These are phyloP conservation scores for Eupithecia subfuscata DNA, from an alignment of 2,888 invertebrate genomes.

Conservation along the genomic window DNA sequence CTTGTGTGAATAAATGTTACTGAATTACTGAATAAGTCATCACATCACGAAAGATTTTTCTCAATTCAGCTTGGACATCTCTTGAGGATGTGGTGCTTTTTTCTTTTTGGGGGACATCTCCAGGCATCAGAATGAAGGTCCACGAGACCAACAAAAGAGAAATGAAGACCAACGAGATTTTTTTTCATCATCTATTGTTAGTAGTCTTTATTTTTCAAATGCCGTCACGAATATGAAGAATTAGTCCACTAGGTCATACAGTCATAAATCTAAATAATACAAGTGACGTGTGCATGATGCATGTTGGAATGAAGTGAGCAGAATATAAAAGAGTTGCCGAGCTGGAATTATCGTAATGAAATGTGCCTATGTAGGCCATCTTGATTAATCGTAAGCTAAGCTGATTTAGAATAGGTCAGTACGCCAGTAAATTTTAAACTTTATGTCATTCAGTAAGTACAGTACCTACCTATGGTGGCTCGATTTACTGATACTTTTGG, in stretches of 20 bases:
- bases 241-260: constrained; percentile 14
- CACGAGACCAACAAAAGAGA: too few species aligned
- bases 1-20: too few species aligned
- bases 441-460: background rate
- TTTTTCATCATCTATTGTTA: background rate
- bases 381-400: constrained; percentile 39
- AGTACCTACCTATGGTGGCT: background rate
- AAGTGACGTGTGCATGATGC: constrained; percentile 38
- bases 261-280: constrained; percentile 49
- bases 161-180: too few species aligned
- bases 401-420: constrained; percentile 31
- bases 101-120: background rate
- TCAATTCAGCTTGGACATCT: background rate
- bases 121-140: background rate
- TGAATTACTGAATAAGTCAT: too few species aligned
- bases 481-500: background rate
- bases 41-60: background rate
- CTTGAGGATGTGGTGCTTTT: background rate
- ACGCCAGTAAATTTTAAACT: constrained; percentile 34
- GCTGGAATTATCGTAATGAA: constrained; percentile 38
- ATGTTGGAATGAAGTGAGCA: constrained; percentile 28
- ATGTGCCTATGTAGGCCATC: constrained; percentile 38
- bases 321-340: constrained; percentile 31
- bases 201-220: background rate
- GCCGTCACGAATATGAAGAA: constrained; percentile 1